These are phyloP conservation scores for Anguilla megastoma DNA, from an alignment of 2,797 vertebrate genomes.

Conservation along the genomic window DNA sequence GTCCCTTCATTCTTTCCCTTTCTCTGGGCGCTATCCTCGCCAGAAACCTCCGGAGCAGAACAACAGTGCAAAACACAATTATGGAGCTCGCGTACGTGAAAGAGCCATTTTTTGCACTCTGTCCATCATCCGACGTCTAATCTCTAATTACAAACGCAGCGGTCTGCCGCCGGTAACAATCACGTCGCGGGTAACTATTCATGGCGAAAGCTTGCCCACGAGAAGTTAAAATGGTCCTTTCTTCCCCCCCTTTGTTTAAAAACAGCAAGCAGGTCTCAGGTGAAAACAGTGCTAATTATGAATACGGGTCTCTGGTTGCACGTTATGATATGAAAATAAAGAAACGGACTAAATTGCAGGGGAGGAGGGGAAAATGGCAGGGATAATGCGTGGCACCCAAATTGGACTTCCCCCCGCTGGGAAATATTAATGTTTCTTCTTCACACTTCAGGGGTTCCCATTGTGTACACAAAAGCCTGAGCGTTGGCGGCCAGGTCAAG, in stretches of 20 bases:
- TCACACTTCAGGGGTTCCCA: conserved; percentile 47
- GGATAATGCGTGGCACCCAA: conserved; percentile 40
- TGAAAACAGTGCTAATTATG: conserved; percentile 42
- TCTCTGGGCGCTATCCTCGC: conserved; percentile 2
- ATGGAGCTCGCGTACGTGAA: conserved; percentile 12
- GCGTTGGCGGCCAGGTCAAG: conserved; percentile 52
- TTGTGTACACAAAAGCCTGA: conserved; percentile 47
- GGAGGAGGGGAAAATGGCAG: conserved; percentile 27
- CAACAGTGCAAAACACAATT: conserved; percentile 31
- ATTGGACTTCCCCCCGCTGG: conserved; percentile 44
- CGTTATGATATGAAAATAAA: conserved; percentile 46
- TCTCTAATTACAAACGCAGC: conserved; percentile 43
- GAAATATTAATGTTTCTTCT: conserved; percentile 47
- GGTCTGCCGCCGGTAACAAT: conserved; percentile 23
- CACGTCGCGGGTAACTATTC: conserved; percentile 32
- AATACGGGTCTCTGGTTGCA: conserved; percentile 42
- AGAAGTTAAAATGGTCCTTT: conserved; percentile 24
- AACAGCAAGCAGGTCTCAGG: conserved; percentile 29
- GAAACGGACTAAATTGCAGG: conserved; percentile 43
- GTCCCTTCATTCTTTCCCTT: neutral
- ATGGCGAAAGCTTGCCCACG: conserved; percentile 29
- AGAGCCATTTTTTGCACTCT: conserved; percentile 38
- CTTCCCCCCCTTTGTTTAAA: conserved; percentile 23
- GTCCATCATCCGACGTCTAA: conserved; percentile 42
- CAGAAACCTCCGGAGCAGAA: conserved; percentile 31